A percentile compares a stretch with the other conserved stretches of the same genome.
Evolutionary conservation across 2,113 vertebrate species (phyloP).

Genomic region (Nerophis lumbriciformis): DNA sequence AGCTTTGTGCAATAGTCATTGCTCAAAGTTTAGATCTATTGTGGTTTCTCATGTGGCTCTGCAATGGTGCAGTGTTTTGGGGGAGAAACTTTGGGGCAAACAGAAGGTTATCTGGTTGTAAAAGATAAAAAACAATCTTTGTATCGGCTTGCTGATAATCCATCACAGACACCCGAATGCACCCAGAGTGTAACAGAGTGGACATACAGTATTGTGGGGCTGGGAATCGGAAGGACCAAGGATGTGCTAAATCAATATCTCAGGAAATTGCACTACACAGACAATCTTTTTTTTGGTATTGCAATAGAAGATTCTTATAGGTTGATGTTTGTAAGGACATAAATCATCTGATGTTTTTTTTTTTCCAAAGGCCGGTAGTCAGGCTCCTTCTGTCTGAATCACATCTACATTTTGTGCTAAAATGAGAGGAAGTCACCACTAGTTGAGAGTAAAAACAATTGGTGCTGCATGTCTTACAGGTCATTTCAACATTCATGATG

Average conservation of each 20-base stretch:
- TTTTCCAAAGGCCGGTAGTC: slow-evolving; percentile 35
- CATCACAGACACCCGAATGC: slow-evolving; percentile 45
- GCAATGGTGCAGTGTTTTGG: slow-evolving; percentile 29
- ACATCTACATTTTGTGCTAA: slow-evolving; percentile 2
- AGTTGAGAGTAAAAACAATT: too few relatives aligned
- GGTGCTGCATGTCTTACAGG: too few relatives aligned
- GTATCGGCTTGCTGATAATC: slow-evolving; percentile 32
- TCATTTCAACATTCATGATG: too few relatives aligned
- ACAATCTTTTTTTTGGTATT: slow-evolving; percentile 11
- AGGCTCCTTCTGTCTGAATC: slow-evolving; percentile 25
- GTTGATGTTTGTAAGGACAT: slow-evolving; percentile 16
- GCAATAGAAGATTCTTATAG: not conserved
- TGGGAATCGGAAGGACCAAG: slow-evolving; percentile 5
- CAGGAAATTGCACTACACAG: slow-evolving; percentile 7
- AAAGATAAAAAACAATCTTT: slow-evolving; percentile 40
- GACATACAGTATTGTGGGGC: slow-evolving; percentile 12
- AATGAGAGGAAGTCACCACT: not conserved
- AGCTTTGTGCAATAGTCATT: slow-evolving; percentile 2
- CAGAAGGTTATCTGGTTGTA: slow-evolving; percentile 36
- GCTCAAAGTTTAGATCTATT: not conserved
- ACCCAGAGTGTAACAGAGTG: slow-evolving; percentile 29
- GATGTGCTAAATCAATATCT: slow-evolving; percentile 24
- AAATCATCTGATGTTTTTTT: slow-evolving; percentile 28
- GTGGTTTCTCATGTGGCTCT: not conserved
- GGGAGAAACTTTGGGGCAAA: slow-evolving; percentile 30